These are phyloP conservation scores for Drosophila gaucha DNA, from an alignment of 2,888 invertebrate genomes.

Conservation along the genomic window DNA sequence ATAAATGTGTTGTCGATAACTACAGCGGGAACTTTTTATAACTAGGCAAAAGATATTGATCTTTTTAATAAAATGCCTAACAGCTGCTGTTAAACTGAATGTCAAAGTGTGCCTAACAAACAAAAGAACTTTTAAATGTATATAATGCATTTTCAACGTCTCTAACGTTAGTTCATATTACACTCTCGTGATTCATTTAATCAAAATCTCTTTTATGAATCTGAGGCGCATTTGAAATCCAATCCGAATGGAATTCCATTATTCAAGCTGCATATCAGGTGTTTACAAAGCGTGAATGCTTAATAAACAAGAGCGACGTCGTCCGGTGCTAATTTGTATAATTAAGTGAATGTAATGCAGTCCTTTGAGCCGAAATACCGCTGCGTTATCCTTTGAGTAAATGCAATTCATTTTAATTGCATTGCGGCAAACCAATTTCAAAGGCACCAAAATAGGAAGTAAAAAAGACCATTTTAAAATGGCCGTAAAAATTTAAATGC, in stretches of 20 bases:
- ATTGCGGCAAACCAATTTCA: conserved; percentile 33
- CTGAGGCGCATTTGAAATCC: background rate
- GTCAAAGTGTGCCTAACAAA: too few species aligned
- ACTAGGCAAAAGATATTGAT: too few species aligned
- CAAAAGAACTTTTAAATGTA: too few species aligned
- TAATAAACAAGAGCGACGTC: conserved; percentile 12
- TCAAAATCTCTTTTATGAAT: background rate
- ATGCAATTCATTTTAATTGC: conserved; percentile 75
- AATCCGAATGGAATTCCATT: conserved; percentile 4
- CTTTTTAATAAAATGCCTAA: too few species aligned
- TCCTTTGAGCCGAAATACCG: conserved; percentile 35
- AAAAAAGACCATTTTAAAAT: conserved; percentile 38
- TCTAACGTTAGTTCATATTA: background rate
- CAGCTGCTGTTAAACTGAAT: too few species aligned
- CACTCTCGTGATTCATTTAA: background rate
- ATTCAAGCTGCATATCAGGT: background rate
- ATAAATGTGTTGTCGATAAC: too few species aligned
- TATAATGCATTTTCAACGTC: background rate
- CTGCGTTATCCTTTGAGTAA: conserved; percentile 46
- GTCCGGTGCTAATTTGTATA: conserved; percentile 36
- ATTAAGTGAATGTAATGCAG: conserved; percentile 36
- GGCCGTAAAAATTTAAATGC: conserved; percentile 33
- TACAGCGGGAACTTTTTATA: too few species aligned
- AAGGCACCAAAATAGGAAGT: conserved; percentile 22
- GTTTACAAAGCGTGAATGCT: conserved; percentile 8